Percentiles rank a stretch among this genome's conserved stretches.
Evolutionary conservation across 2,888 invertebrate species (phyloP).

Genomic region (Nasonovia ribisnigri): DNA sequence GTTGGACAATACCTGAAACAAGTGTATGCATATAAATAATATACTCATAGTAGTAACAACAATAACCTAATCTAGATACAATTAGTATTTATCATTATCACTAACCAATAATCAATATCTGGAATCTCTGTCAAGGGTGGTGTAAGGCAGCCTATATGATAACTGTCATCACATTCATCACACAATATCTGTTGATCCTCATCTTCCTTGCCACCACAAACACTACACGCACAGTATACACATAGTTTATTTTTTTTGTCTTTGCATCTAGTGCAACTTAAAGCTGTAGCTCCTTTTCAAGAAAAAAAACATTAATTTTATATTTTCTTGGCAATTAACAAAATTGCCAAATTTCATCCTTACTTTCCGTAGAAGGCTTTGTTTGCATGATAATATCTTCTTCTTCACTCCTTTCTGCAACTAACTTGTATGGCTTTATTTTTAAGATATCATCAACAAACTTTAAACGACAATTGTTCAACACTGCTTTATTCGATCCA

Average conservation of each 20-base stretch:
- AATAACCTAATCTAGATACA: not conserved
- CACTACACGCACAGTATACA: conserved; percentile 80
- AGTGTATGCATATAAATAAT: not conserved
- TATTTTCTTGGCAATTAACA: not conserved
- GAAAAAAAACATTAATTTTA: not conserved
- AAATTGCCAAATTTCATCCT: not conserved
- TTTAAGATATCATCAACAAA: conserved; percentile 77
- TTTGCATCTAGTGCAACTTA: conserved; percentile 78
- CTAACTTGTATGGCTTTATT: conserved; percentile 75
- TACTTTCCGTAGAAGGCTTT: conserved; percentile 66
- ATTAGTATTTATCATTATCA: conserved; percentile 13
- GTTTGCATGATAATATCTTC: conserved; percentile 69
- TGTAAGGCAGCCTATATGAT: conserved; percentile 79
- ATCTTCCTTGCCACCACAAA: conserved; percentile 80
- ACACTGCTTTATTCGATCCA: conserved; percentile 71
- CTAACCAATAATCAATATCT: conserved; percentile 76
- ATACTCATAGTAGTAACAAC: not conserved
- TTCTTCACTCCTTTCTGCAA: conserved; percentile 72
- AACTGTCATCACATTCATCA: conserved; percentile 85
- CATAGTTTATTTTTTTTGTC: conserved; percentile 78
- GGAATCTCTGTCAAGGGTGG: conserved; percentile 81
- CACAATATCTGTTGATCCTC: conserved; percentile 82
- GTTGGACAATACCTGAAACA: conserved; percentile 80
- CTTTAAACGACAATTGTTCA: conserved; percentile 71
- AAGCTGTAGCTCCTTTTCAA: conserved; percentile 67